These are phyloP conservation scores for Brachionus calyciflorus DNA, from an alignment of 1,140 invertebrate species.

Conservation along the genomic window DNA sequence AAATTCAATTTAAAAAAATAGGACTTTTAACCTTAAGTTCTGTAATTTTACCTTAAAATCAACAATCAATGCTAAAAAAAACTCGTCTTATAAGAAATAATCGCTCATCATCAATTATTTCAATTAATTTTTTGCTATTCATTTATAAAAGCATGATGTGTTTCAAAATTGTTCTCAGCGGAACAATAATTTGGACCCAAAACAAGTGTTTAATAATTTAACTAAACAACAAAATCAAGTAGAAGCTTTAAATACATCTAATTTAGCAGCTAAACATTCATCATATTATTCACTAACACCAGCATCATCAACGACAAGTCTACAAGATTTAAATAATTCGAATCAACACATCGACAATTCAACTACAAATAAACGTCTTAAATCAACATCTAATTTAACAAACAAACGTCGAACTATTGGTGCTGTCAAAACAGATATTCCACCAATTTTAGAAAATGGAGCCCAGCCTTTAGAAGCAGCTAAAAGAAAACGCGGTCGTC, in stretches of 20 bases:
- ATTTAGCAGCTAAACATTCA: not conserved
- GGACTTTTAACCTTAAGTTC: no score
- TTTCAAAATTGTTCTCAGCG: not conserved
- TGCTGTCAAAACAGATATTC: not conserved
- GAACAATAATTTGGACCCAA: not conserved
- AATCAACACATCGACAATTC: not conserved
- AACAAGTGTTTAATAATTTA: not conserved
- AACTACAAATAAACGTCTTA: not conserved
- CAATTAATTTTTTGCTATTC: no score
- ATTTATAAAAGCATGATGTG: no score
- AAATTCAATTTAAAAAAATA: no score
- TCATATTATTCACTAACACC: slow-evolving; percentile 17
- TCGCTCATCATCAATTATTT: no score
- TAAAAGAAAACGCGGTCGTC: slow-evolving; percentile 1
- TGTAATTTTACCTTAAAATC: no score
- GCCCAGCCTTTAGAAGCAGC: not conserved
- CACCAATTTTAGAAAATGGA: not conserved
- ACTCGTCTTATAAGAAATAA: no score
- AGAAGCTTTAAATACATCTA: not conserved
- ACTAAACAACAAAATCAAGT: not conserved
- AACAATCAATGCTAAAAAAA: no score
- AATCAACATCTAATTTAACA: not conserved
- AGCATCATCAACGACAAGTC: slow-evolving; percentile 5
- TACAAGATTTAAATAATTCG: slow-evolving; percentile 3
- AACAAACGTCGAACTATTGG: not conserved